These are phyloP conservation scores for Gerosis bhagava DNA, from an alignment of 2,888 invertebrate species.

Conservation along the genomic window DNA sequence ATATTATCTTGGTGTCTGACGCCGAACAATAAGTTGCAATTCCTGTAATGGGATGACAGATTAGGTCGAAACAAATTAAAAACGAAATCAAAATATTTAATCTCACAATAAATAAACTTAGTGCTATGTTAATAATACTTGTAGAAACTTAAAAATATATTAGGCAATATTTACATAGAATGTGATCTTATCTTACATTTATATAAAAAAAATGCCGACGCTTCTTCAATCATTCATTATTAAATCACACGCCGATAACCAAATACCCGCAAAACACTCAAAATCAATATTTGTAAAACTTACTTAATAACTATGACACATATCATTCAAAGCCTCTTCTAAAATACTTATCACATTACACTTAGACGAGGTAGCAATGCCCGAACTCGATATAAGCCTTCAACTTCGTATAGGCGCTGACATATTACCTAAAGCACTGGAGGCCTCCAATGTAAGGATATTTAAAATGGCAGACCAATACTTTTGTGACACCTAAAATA, in stretches of 20 bases:
- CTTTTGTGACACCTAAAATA: no score
- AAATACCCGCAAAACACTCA: constrained; percentile 4
- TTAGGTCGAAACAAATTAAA: no score
- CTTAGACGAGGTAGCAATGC: constrained; percentile 38
- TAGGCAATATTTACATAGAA: constrained; percentile 52
- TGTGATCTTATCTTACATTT: constrained; percentile 15
- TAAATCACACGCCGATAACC: neutral
- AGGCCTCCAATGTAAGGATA: no score
- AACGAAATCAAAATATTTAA: constrained; percentile 30
- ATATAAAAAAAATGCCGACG: constrained; percentile 14
- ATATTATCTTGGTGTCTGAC: no score
- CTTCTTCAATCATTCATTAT: neutral
- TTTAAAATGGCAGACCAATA: no score
- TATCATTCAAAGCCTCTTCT: no score
- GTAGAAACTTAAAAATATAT: constrained; percentile 42
- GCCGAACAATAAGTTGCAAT: no score
- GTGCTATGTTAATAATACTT: constrained; percentile 52
- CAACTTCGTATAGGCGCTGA: constrained; percentile 15
- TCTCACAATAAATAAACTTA: constrained; percentile 50
- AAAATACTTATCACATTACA: constrained; percentile 40
- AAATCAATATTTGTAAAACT: constrained; percentile 20
- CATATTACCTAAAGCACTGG: neutral
- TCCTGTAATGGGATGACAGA: no score
- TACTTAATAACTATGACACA: no score
- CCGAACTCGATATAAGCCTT: constrained; percentile 23